A percentile compares a stretch with the other conserved stretches of the same genome.
Evolutionary conservation across 2,797 vertebrate species (phyloP).

Genomic region (Mormyrus hasselquistii): DNA sequence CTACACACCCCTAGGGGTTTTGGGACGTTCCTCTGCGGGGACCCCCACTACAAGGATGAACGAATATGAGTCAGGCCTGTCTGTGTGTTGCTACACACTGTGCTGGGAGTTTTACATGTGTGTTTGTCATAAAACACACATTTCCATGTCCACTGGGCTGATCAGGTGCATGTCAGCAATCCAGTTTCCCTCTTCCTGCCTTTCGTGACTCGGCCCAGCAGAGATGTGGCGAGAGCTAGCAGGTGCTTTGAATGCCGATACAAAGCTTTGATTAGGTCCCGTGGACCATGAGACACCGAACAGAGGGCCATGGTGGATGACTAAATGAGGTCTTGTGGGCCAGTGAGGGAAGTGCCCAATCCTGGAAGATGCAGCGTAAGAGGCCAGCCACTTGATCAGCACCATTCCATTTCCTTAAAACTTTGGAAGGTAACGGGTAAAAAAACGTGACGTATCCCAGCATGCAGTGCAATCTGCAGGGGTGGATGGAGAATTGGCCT

Average conservation of each 20-base stretch:
- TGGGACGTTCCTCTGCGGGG: not conserved
- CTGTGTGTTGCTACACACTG: not conserved
- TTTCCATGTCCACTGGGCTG: not conserved
- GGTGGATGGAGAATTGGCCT: not conserved
- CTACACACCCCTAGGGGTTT: not conserved
- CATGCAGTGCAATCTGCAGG: not conserved
- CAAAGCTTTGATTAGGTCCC: constrained; percentile 38
- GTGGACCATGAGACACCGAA: constrained; percentile 43
- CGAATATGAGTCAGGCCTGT: not conserved
- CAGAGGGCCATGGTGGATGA: not conserved
- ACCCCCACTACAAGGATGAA: not conserved
- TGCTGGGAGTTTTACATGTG: not conserved
- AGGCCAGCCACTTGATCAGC: not conserved
- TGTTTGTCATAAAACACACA: not conserved
- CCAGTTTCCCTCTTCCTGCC: not conserved
- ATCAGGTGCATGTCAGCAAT: not conserved
- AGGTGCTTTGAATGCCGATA: constrained; percentile 24
- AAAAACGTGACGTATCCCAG: not conserved
- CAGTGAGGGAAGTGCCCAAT: not conserved
- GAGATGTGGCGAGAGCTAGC: not conserved
- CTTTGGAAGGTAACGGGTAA: not conserved
- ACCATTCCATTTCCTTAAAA: not conserved
- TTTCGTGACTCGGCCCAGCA: not conserved
- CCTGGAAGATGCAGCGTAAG: not conserved
- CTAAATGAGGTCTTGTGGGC: not conserved